These are phyloP conservation scores for Xestia sexstrigata DNA, from an alignment of 2,888 invertebrate genomes.

Conservation along the genomic window DNA sequence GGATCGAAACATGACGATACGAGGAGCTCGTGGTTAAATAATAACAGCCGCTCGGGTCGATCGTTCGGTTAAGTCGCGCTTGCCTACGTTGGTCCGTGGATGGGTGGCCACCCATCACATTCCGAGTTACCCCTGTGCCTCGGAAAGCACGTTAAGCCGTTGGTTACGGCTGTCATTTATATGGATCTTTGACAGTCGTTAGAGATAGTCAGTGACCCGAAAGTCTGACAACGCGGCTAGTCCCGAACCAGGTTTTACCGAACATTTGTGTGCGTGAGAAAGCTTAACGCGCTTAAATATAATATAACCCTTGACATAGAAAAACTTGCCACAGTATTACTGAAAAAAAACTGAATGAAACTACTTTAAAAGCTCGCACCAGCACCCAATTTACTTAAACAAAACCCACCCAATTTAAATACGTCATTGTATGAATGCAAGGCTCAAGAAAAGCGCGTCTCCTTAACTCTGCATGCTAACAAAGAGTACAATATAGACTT, in stretches of 20 bases:
- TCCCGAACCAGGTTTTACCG: neutral
- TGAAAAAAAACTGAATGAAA: constrained; percentile 19
- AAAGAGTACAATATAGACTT: constrained; percentile 64
- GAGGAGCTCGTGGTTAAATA: no score
- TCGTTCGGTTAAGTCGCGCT: no score
- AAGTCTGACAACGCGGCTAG: no score
- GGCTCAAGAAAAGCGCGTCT: constrained; percentile 47
- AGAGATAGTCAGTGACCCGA: no score
- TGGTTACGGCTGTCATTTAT: no score
- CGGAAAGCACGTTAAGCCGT: neutral
- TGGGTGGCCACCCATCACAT: no score
- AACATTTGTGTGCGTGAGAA: neutral
- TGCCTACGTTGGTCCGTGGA: no score
- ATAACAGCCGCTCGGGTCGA: no score
- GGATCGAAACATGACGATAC: no score
- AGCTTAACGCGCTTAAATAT: neutral
- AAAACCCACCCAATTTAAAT: constrained; percentile 63
- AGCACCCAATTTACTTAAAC: constrained; percentile 54
- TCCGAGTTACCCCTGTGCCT: neutral
- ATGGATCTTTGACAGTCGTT: no score
- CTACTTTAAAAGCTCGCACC: constrained; percentile 44
- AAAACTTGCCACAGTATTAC: constrained; percentile 12
- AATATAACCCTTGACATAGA: neutral
- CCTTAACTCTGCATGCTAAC: constrained; percentile 60
- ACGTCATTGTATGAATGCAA: constrained; percentile 55